These are phyloP conservation scores for Clarias macrocephalus DNA, from an alignment of 2,113 vertebrate species.

Conservation along the genomic window DNA sequence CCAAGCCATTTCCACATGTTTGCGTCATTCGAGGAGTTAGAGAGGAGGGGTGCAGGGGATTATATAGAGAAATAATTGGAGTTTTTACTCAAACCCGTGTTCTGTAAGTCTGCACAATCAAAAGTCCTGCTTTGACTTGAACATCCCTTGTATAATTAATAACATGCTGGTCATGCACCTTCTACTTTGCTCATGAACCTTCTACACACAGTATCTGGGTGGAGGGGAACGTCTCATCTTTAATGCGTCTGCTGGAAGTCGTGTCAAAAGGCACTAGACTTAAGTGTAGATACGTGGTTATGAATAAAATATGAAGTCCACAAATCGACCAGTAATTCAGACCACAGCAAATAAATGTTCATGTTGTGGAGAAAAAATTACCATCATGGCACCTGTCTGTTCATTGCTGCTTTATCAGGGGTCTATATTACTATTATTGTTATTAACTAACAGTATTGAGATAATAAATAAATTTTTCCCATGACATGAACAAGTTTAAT, in stretches of 20 bases:
- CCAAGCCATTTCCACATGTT: no score
- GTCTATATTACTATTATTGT: background rate
- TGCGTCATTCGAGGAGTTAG: no score
- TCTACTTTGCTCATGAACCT: background rate
- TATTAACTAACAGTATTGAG: background rate
- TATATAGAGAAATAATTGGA: no score
- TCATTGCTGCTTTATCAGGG: background rate
- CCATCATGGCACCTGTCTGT: background rate
- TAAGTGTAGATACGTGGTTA: background rate
- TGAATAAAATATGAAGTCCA: background rate
- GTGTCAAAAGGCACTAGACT: background rate
- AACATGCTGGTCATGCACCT: background rate
- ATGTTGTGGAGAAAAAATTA: background rate
- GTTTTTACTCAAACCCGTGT: no score
- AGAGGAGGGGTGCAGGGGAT: no score
- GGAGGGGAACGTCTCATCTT: background rate
- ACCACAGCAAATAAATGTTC: background rate
- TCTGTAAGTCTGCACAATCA: no score
- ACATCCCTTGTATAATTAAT: background rate
- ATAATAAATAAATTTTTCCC: background rate
- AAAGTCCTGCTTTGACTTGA: no score
- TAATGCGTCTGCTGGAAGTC: background rate
- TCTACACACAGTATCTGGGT: background rate
- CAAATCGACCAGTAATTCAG: background rate
- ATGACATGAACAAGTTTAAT: no score